A percentile compares a stretch with the other conserved stretches of the same genome.
Conservation (phyloP, 2,888 invertebrate species). For the Heliconius charithonia region DNA sequence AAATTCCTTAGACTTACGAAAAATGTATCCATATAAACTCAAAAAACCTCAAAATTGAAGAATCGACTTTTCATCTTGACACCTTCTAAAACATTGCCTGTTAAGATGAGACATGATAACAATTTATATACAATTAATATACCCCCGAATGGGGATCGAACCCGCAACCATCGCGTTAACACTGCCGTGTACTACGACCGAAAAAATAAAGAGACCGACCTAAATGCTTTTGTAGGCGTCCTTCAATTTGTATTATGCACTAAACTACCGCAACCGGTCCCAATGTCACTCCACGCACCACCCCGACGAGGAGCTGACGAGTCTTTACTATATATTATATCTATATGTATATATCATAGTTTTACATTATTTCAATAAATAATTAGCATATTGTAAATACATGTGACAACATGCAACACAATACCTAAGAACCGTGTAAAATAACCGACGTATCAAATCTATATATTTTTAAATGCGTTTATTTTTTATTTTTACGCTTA, state of each 20-base stretch:
- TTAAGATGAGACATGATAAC: too few relatives aligned
- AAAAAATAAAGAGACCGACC: neutral
- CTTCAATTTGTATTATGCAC: slow-evolving; percentile 13
- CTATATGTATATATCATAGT: too few relatives aligned
- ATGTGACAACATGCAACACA: neutral
- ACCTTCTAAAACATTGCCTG: too few relatives aligned
- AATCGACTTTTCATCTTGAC: too few relatives aligned
- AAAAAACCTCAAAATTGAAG: too few relatives aligned
- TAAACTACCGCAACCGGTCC: neutral
- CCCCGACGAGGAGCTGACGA: neutral
- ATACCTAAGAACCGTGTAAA: neutral
- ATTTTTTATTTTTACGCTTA: neutral
- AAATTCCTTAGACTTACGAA: too few relatives aligned
- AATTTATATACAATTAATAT: neutral
- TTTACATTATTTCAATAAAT: neutral
- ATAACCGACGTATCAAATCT: too few relatives aligned
- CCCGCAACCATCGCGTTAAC: neutral
- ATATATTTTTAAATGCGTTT: neutral
- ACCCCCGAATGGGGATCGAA: neutral
- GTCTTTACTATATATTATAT: too few relatives aligned
- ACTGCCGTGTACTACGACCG: too few relatives aligned
- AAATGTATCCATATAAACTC: too few relatives aligned
- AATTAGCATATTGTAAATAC: neutral
- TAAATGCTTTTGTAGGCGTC: slow-evolving; percentile 17
- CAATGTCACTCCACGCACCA: slow-evolving; percentile 1